These are phyloP conservation scores for Cryptops parisi DNA, from an alignment of 2,888 invertebrate genomes.

Conservation along the genomic window DNA sequence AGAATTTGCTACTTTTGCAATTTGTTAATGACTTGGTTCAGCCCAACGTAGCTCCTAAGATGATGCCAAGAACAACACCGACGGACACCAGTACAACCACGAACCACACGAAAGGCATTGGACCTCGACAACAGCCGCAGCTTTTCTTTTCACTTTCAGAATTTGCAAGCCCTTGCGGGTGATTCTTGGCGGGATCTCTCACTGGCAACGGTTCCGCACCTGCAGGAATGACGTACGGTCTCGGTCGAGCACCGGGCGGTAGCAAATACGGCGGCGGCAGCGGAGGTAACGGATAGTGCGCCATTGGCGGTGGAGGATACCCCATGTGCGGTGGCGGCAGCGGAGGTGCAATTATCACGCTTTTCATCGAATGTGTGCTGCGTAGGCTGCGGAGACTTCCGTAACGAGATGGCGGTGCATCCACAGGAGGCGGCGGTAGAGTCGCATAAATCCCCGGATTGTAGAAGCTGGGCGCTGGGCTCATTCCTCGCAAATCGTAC, in stretches of 20 bases:
- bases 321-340: neutral
- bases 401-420: slow-evolving; percentile 15
- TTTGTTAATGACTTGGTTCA: too few relatives aligned
- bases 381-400: slow-evolving; percentile 15
- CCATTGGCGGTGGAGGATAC: slow-evolving; percentile 3
- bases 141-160: slow-evolving; percentile 6
- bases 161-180: slow-evolving; percentile 4
- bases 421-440: slow-evolving; percentile 5
- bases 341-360: neutral
- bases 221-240: slow-evolving; percentile 22
- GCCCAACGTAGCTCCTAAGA: slow-evolving; percentile 17
- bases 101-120: slow-evolving; percentile 19
- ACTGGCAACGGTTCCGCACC: slow-evolving; percentile 22
- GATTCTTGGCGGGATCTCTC: slow-evolving; percentile 21
- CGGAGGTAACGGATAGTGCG: slow-evolving; percentile 17
- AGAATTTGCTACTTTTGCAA: too few relatives aligned
- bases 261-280: slow-evolving; percentile 19
- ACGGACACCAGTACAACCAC: slow-evolving; percentile 18
- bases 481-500: slow-evolving; percentile 15
- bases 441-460: neutral
- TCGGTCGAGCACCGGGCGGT: slow-evolving; percentile 21
- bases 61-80: slow-evolving; percentile 18
- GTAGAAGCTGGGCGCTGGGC: slow-evolving; percentile 4
- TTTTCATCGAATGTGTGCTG: neutral
- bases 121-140: slow-evolving; percentile 17